These are phyloP conservation scores for Heliconius ethilla DNA, from an alignment of 2,888 invertebrate species.

Conservation along the genomic window DNA sequence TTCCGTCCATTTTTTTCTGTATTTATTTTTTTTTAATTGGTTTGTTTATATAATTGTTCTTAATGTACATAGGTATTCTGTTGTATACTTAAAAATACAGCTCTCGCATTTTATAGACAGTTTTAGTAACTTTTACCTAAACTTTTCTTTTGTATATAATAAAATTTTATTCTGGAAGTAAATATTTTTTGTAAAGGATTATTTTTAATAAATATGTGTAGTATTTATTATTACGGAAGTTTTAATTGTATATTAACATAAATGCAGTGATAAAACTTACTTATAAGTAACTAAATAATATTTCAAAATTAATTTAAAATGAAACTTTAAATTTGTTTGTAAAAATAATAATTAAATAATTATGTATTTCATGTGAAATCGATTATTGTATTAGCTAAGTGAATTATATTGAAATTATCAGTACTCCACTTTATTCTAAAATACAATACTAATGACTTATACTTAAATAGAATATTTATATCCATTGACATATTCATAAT, in stretches of 20 bases:
- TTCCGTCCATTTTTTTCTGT: too few species aligned
- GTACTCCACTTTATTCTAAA: neutral
- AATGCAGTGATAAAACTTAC: neutral
- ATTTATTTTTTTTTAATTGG: constrained; percentile 26
- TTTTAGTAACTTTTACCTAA: neutral
- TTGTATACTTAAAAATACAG: neutral
- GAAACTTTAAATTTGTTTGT: neutral
- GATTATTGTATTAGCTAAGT: neutral
- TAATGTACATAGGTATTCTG: neutral
- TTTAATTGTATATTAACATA: neutral
- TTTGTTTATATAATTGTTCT: constrained; percentile 1
- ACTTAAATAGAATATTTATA: constrained; percentile 4
- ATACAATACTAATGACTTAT: neutral
- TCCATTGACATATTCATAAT: neutral
- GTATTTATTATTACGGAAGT: neutral
- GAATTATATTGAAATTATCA: neutral
- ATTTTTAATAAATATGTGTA: neutral
- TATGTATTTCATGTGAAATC: neutral
- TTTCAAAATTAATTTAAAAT: constrained; percentile 4
- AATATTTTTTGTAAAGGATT: neutral
- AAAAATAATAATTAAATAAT: neutral
- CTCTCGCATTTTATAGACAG: neutral
- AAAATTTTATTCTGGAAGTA: neutral
- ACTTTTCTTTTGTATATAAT: neutral
- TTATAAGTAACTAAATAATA: neutral